A percentile compares a stretch with the other conserved stretches of the same genome.
Conservation (phyloP, 2,113 vertebrate genomes). For the Ctenomys sociabilis region DNA sequence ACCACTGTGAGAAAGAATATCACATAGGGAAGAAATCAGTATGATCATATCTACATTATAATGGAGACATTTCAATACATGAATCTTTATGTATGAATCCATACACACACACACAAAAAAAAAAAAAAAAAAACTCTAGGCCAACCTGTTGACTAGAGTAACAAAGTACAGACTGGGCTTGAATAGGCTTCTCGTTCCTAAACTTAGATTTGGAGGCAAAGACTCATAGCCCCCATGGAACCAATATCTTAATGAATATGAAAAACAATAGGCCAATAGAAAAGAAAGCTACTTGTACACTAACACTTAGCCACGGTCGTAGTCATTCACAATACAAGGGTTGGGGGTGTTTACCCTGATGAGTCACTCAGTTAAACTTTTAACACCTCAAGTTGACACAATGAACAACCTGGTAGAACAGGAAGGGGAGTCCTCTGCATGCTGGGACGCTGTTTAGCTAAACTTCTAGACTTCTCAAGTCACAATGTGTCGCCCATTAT, state of each 20-base stretch:
- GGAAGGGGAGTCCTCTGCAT: background rate
- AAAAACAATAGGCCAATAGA: slow-evolving; percentile 11
- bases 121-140: too few relatives aligned
- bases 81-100: background rate
- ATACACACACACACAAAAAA: too few relatives aligned
- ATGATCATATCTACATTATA: background rate
- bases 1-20: background rate
- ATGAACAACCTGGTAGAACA: background rate
- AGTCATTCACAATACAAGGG: background rate
- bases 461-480: background rate
- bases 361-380: background rate
- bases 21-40: background rate
- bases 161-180: background rate
- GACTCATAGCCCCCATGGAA: background rate
- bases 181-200: background rate
- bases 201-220: slow-evolving; percentile 31
- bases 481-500: background rate
- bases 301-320: background rate
- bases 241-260: background rate
- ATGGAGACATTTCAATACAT: background rate
- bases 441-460: background rate
- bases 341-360: background rate
- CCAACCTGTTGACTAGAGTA: background rate
- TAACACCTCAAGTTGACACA: background rate
- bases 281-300: background rate